Evolutionary conservation across 2,797 vertebrate genomes (phyloP), one percentile per base, ranked within the genome.

Genomic region (Pangasius djambal): DNA sequence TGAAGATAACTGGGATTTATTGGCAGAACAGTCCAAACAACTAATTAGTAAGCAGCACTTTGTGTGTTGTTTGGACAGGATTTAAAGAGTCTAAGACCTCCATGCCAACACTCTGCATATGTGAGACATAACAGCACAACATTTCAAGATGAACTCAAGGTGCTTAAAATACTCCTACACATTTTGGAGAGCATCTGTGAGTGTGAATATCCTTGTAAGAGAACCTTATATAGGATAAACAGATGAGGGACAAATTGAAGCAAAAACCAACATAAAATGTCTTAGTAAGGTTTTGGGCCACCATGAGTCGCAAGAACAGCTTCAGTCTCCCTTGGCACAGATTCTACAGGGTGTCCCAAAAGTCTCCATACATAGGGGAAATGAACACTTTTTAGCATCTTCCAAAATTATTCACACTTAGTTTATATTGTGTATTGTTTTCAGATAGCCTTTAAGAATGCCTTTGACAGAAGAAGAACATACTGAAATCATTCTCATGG

Each of bases 1-100:
- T 75, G 77, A 90, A 94, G 94, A 96, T 96, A 96, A 94, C 93
- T 63, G 89, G 93, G 94, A 96, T 96, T 95, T 95, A 96, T 95
- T 95, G 93, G 94, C 92, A 94, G 59, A 94, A 95, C 94, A 94
- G 93, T 88, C 89, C 92, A 63, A 28, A 92, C 92, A 95, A 95
- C 96, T 96, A 95, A 96, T 96, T 96, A 95, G 91, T 92, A 94
- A 94, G 90, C 31, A 61, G 79, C 87, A 90, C 91, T 87, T 88
- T 92, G 93, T 92, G 96, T 95, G 95, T 93, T 92, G 92, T 96
- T 96, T 95, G 93, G 93, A 92, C n/a, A 83, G 84, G 92, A 92
- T 91, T 92, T 95, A 92, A 93, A 92, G 85, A 91, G 93, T 94
- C 89, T 93, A 91, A 18, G 81, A 92, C 83, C 88, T 61, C 7